phyloP scores from a whole-genome alignment of 2,888 invertebrate genomes.

The Patella caerulea region DNA sequence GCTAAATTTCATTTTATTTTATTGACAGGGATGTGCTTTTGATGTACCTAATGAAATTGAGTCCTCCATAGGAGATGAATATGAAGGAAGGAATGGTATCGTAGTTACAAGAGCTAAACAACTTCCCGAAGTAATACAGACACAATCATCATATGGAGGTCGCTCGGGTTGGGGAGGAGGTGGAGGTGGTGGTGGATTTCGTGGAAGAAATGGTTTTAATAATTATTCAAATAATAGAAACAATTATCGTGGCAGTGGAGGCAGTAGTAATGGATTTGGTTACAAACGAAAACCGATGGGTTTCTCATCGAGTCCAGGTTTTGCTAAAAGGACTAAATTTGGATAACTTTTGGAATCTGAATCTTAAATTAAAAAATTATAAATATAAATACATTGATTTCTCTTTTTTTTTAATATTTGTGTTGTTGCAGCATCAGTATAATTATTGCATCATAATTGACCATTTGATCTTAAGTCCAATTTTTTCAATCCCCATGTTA shows the following conservation, averaged over 20 bases:
- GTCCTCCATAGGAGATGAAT: constrained; percentile 44
- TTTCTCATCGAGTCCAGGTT: constrained; percentile 7
- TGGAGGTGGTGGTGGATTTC: constrained; percentile 29
- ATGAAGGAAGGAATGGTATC: constrained; percentile 58
- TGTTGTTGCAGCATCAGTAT: too few relatives aligned
- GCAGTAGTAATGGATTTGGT: constrained; percentile 23
- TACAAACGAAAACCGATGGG: constrained; percentile 20
- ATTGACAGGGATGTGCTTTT: constrained; percentile 60
- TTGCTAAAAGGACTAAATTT: constrained; percentile 41
- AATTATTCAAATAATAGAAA: constrained; percentile 18
- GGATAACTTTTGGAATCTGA: constrained; percentile 20
- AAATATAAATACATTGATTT: too few relatives aligned
- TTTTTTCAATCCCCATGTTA: too few relatives aligned
- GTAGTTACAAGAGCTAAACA: constrained; percentile 56
- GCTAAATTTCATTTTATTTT: background rate
- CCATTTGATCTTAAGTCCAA: too few relatives aligned
- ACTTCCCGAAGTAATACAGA: constrained; percentile 60
- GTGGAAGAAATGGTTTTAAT: constrained; percentile 27
- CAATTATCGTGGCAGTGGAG: constrained; percentile 24
- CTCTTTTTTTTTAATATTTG: too few relatives aligned
- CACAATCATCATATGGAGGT: constrained; percentile 18
- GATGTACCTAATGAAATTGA: constrained; percentile 60
- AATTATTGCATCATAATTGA: too few relatives aligned
- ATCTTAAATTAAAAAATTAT: too few relatives aligned
- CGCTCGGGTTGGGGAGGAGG: constrained; percentile 26